Base-by-base conservation (phyloP, 2,113 vertebrate species). In the Argyrosomus japonicus region DNA sequence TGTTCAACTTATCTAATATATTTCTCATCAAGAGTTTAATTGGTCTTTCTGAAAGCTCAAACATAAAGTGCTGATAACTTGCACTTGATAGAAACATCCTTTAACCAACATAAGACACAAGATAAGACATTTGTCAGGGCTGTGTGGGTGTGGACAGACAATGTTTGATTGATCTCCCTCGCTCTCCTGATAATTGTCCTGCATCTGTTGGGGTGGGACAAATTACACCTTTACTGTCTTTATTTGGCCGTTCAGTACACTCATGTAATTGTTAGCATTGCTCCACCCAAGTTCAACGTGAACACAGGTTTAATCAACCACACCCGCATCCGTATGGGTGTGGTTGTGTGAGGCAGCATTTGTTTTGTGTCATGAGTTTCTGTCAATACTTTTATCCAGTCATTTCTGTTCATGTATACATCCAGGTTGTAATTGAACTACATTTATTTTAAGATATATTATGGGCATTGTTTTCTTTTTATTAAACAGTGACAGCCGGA, bases 1-100 rank as follows among this genome's bases (percentile, higher is more conserved):
- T 79, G 68, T 79, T 83, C 68, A 27, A 58, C 40, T 36, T 75
- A 58, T 36, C 17, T 70, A 53, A 65, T 75, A 83, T 70, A 40
- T 60, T 69, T 74, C 25, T 84, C 50, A 64, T 68, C 51, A 69
- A 27, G 43, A 17, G 23, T 65, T 43, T 76, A 60, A 61, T 74
- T 51, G 67, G 45, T 63, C 29, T 67, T 68, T 36, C 17, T 60
- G 61, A 61, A 87, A 61, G 50, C 72, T 50, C 32, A 45, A 61
- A 63, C 47, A 40, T 45, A 4, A 27, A 12, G 43, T 7, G 23
- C 50, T 27, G 32, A 56, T 68, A 68, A 29, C 45, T 67, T 64
- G 40, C 27, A 12, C 32, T 57, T 21, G 10, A 32, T 48, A 19
- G n/a, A 32, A 21, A 48, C 1, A 8, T 48, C 3, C n/a, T 58